These are phyloP conservation scores for Mionectes macconnelli DNA, from an alignment of 2,113 vertebrate genomes.

Conservation along the genomic window DNA sequence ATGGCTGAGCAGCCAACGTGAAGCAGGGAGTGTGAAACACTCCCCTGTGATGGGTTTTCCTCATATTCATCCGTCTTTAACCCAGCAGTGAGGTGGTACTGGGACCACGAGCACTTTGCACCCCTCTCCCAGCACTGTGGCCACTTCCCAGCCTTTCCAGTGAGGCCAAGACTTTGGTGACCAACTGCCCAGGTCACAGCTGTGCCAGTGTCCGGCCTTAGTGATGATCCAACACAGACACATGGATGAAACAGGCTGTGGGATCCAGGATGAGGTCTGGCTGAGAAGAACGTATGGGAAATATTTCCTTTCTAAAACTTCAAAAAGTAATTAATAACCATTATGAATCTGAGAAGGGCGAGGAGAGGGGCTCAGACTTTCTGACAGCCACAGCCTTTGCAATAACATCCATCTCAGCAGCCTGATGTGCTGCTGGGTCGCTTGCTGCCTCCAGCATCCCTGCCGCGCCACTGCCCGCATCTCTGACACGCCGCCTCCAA, in stretches of 20 bases:
- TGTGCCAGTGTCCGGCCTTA: neutral
- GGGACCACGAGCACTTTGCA: neutral
- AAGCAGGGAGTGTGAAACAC: neutral
- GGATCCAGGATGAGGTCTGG: neutral
- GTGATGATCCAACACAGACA: neutral
- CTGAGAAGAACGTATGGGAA: neutral
- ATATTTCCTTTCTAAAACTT: neutral
- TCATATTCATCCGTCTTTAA: neutral
- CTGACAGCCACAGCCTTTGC: neutral
- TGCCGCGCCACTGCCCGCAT: fast-evolving
- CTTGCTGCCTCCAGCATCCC: neutral
- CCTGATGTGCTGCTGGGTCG: neutral
- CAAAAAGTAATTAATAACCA: neutral
- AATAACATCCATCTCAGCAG: fast-evolving
- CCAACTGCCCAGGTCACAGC: neutral
- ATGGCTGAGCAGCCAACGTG: fast-evolving
- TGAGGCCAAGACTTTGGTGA: neutral
- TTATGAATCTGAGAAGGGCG: neutral
- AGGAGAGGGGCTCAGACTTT: neutral
- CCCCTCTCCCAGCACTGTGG: fast-evolving
- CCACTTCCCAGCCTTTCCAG: neutral
- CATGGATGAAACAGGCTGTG: neutral
- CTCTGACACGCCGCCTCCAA: fast-evolving
- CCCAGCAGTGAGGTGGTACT: fast-evolving
- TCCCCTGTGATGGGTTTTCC: neutral